Percentiles rank a stretch among this genome's conserved stretches.
phyloP scores from a whole-genome alignment of 2,113 vertebrate genomes.

The Litocranius walleri region DNA sequence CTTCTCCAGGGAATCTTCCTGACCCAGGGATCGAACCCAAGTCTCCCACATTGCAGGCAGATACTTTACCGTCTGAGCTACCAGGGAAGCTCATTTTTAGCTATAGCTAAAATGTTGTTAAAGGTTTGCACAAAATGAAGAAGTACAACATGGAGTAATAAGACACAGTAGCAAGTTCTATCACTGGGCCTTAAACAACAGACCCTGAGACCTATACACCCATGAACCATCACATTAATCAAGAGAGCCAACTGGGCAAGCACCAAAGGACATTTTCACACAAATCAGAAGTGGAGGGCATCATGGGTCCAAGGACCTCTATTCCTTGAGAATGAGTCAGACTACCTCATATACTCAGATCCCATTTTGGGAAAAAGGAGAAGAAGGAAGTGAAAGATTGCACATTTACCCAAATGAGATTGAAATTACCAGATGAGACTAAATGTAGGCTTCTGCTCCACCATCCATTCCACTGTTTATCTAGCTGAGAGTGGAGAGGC shows the following conservation, averaged over 20 bases:
- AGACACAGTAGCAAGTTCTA: background rate
- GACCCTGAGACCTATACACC: background rate
- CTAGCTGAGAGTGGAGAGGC: background rate
- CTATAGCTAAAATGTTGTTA: background rate
- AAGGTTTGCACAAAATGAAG: background rate
- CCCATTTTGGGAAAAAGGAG: background rate
- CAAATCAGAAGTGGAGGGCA: background rate
- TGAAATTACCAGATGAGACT: background rate
- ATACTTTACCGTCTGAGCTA: too few relatives aligned
- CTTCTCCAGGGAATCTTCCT: too few relatives aligned
- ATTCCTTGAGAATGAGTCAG: background rate
- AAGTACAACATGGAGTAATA: background rate
- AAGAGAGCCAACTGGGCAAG: background rate
- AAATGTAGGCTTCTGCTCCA: background rate
- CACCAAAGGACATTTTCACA: background rate
- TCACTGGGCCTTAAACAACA: background rate
- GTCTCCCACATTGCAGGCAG: too few relatives aligned
- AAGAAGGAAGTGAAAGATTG: background rate
- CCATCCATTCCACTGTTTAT: background rate
- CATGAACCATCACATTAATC: background rate
- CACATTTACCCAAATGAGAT: background rate
- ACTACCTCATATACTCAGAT: background rate
- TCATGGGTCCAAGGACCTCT: background rate
- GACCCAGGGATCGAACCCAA: too few relatives aligned
- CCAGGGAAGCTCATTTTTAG: background rate